Evolutionary conservation across 2,113 vertebrate species (phyloP).

Genomic region (Chiloscyllium plagiosum): DNA sequence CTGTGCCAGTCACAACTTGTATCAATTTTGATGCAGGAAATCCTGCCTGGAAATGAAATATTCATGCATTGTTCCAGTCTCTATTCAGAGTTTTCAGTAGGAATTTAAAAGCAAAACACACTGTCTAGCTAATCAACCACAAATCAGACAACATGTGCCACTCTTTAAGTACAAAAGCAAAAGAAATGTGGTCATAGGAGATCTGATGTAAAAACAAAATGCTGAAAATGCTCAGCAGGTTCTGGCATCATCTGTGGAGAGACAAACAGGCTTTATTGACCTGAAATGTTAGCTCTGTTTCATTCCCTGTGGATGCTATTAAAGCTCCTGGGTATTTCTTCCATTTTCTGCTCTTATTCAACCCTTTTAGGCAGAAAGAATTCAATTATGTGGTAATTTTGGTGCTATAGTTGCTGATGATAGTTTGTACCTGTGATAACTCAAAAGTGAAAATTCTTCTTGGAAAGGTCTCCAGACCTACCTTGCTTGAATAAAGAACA

Average conservation of each 20-base stretch:
- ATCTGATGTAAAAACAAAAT: background rate
- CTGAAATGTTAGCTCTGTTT: background rate
- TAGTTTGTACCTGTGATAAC: background rate
- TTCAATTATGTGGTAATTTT: too few species aligned
- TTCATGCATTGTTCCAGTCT: background rate
- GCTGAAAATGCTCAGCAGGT: background rate
- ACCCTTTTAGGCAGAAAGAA: too few species aligned
- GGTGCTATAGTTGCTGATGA: background rate
- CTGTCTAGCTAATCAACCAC: background rate
- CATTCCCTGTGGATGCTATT: background rate
- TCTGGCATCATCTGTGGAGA: background rate
- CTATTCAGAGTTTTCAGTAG: background rate
- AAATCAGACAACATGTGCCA: background rate
- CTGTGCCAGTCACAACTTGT: background rate
- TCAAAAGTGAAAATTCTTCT: background rate
- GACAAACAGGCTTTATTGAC: background rate
- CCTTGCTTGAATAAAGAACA: background rate
- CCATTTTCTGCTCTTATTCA: background rate
- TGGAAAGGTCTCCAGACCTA: background rate
- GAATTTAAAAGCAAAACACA: conserved; percentile 3
- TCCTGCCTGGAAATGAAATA: background rate
- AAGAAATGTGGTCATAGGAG: background rate
- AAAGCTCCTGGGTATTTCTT: background rate
- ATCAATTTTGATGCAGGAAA: background rate
- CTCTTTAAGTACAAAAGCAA: background rate